These are phyloP conservation scores for Acleris cristana DNA, from an alignment of 2,888 invertebrate genomes.

Conservation along the genomic window DNA sequence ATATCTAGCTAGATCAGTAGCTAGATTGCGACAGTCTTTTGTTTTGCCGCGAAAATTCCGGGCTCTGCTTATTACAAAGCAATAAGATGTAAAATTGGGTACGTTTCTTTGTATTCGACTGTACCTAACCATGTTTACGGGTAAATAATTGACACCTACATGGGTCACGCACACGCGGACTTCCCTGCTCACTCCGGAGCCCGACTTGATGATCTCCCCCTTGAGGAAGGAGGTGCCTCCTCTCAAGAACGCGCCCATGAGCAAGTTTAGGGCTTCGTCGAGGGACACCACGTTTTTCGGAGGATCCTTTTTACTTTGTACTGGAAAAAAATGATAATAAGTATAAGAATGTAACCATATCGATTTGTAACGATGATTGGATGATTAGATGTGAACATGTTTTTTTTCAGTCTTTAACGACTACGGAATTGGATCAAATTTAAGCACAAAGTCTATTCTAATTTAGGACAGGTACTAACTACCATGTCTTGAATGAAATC, in stretches of 20 bases:
- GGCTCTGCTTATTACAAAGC: too few species aligned
- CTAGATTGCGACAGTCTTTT: too few species aligned
- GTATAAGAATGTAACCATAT: background rate
- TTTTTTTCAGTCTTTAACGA: background rate
- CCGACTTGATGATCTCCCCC: constrained; percentile 98
- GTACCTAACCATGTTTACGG: too few species aligned
- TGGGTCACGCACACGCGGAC: constrained; percentile 98
- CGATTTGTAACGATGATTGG: background rate
- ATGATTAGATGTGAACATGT: background rate
- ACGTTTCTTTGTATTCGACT: too few species aligned
- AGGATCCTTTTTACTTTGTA: constrained; percentile 85
- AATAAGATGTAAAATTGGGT: too few species aligned
- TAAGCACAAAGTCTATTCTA: too few species aligned
- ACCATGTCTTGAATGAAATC: too few species aligned
- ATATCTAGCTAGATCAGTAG: too few species aligned
- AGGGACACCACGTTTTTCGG: constrained; percentile 88
- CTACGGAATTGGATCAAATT: too few species aligned
- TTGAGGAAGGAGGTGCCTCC: constrained; percentile 97
- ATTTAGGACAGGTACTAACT: too few species aligned
- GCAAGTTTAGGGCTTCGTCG: constrained; percentile 95
- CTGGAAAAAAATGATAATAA: constrained; percentile 57
- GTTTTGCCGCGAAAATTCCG: too few species aligned
- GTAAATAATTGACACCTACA: constrained; percentile 82
- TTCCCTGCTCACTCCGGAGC: constrained; percentile 96
- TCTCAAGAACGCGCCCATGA: constrained; percentile 96